A percentile compares a stretch with the other conserved stretches of the same genome.
These are phyloP conservation scores for Phoenoteleia sp. DNA, from an alignment of 2,888 invertebrate species.

Conservation along the genomic window DNA sequence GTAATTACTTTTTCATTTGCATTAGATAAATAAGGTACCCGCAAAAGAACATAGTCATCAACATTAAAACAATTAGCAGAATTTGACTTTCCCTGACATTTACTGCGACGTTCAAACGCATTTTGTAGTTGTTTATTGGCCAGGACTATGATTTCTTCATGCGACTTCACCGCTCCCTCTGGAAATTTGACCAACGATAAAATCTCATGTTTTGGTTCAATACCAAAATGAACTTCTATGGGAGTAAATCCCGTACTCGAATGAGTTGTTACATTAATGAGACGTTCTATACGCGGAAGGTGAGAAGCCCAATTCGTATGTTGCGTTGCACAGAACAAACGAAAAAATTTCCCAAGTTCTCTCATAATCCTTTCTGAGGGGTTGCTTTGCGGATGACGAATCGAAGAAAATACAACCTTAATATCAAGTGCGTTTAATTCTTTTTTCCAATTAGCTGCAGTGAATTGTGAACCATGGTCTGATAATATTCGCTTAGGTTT, in stretches of 20 bases:
- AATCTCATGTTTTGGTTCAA: constrained; percentile 19
- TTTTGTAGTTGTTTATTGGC: background rate
- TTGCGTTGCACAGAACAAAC: background rate
- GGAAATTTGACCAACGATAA: background rate
- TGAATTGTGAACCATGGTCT: constrained; percentile 12
- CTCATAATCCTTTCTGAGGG: constrained; percentile 27
- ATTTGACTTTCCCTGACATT: background rate
- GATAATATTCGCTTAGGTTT: background rate
- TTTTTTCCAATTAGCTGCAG: background rate
- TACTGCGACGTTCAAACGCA: background rate
- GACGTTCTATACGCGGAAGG: background rate
- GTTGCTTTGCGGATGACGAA: constrained; percentile 10
- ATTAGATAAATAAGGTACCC: constrained; percentile 6
- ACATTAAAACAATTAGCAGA: background rate
- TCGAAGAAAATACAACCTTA: constrained; percentile 8
- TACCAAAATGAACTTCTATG: background rate
- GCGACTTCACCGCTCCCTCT: background rate
- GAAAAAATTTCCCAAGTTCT: constrained; percentile 7
- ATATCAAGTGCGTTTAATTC: background rate
- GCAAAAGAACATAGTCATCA: background rate
- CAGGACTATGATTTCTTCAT: background rate
- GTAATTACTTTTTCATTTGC: constrained; percentile 5
- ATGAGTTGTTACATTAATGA: background rate
- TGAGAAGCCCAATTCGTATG: background rate
- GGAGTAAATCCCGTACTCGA: background rate